Base-by-base conservation (phyloP, 2,888 invertebrate species). In the Protophormia terraenovae region DNA sequence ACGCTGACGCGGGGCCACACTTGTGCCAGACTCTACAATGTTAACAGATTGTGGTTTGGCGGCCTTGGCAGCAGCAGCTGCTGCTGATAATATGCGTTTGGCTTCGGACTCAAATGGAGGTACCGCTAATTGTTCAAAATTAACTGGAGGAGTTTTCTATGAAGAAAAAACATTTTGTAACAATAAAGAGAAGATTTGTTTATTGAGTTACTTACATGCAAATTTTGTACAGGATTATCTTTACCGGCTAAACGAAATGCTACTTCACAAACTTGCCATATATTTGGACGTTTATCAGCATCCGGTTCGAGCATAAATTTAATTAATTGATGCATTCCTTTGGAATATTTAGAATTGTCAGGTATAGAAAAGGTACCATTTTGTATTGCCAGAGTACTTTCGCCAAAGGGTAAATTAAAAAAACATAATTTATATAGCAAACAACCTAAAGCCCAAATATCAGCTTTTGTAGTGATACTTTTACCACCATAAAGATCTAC, bases 361-460 rank as follows among this genome's bases (percentile, higher is more conserved):
- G 98, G 98, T 93, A 98, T 96, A 87, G 95, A 95, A 91, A 97
- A 97, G 90, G 96, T 96, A 71, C 97, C 97, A 92, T 96, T 97
- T 92, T 97, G 97, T 90, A 98, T 98, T 71, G 98, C 98, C 88
- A 98, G 93, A n/a, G 96, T 96, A 90, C 97, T 97, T 92, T 98
- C 98, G 35, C 97, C 98, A 93, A 98, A 98, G 69, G 98, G 98
- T 90, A 97, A 94, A 45, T 95, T 94, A 92, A 98, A 98, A 93
- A 96, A 98, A 93, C 97, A 97, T 88, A 98, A 94, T 92, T 97
- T 97, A 92, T 97, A 98, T 66, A 98, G 93, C 89, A 98, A 93
- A 93, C 97, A 97, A 71, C 98, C 98, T 79, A 98, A 93, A 27
- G 98, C 97, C 97, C 97, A 97, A 91, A 97, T 96, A 93, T 97